Percentiles rank a stretch among this genome's conserved stretches.
Conservation (phyloP, 2,113 vertebrate species). For the Bambusicola thoracicus region DNA sequence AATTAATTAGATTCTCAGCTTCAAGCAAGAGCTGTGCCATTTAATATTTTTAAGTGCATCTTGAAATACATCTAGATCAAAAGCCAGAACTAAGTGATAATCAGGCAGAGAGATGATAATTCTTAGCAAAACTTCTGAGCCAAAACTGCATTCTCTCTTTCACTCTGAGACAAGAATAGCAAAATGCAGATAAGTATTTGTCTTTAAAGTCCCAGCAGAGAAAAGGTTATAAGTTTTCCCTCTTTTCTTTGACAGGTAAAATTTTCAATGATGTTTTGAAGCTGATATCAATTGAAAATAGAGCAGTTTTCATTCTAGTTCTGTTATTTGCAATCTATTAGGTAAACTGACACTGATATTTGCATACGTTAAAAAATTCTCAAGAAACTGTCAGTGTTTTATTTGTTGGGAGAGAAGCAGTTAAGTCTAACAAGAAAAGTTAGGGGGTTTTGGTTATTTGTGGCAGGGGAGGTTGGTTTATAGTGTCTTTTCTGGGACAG, state of each 20-base stretch:
- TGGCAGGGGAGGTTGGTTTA: not conserved
- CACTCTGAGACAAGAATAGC: not conserved
- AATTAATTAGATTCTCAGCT: not conserved
- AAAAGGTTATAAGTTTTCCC: not conserved
- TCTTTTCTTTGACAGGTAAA: not conserved
- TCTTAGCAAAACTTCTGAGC: not conserved
- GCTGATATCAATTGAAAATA: not conserved
- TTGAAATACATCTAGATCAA: slow-evolving; percentile 3
- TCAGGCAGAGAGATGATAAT: not conserved
- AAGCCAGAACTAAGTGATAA: not conserved
- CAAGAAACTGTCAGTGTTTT: not conserved
- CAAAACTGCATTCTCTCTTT: not conserved
- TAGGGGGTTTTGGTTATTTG: not conserved
- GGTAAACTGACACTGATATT: not conserved
- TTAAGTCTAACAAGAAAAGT: not conserved
- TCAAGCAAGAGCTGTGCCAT: not conserved
- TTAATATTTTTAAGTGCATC: not conserved
- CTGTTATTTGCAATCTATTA: not conserved
- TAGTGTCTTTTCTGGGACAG: not conserved
- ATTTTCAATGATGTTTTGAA: not conserved
- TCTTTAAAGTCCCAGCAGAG: not conserved
- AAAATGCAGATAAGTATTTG: not conserved
- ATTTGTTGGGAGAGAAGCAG: not conserved
- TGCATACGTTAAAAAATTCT: not conserved
- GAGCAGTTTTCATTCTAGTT: not conserved